These are phyloP conservation scores for Alitta virens DNA, from an alignment of 2,888 invertebrate genomes.

Conservation along the genomic window DNA sequence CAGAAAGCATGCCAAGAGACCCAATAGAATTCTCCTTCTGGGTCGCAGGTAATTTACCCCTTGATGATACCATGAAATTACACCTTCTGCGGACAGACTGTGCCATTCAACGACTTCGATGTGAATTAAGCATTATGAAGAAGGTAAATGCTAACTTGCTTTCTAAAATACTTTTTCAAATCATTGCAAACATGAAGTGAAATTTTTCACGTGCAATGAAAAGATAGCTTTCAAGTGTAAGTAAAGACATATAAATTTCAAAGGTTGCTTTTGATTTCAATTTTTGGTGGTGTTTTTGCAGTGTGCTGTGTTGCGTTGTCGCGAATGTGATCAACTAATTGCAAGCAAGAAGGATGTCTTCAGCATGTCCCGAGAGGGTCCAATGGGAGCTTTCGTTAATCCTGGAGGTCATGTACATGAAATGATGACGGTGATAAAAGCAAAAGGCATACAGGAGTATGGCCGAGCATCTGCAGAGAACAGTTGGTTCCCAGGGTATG, in stretches of 20 bases:
- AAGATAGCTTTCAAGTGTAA: too few relatives aligned
- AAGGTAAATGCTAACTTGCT: too few relatives aligned
- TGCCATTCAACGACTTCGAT: conserved; percentile 67
- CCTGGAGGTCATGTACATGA: conserved; percentile 78
- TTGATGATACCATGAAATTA: conserved; percentile 67
- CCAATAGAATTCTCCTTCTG: conserved; percentile 74
- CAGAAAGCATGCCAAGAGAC: conserved; percentile 64
- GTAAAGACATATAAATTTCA: too few relatives aligned
- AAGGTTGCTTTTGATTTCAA: too few relatives aligned
- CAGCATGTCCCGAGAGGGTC: conserved; percentile 78
- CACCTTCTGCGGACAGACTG: conserved; percentile 68
- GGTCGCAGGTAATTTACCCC: conserved; percentile 74
- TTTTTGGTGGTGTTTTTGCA: conserved; percentile 33
- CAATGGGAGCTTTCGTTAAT: conserved; percentile 77
- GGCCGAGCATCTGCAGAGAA: conserved; percentile 68
- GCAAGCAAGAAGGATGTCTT: conserved; percentile 68
- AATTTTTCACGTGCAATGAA: too few relatives aligned
- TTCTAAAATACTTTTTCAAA: too few relatives aligned
- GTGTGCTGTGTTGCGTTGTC: conserved; percentile 60
- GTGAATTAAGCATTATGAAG: conserved; percentile 60
- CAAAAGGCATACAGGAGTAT: conserved; percentile 55
- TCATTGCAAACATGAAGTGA: too few relatives aligned
- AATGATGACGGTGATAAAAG: conserved; percentile 66
- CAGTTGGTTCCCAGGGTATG: conserved; percentile 83
- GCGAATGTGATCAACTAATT: conserved; percentile 42